Conservation (phyloP, 2,797 vertebrate species). For the Danio choprae region DNA sequence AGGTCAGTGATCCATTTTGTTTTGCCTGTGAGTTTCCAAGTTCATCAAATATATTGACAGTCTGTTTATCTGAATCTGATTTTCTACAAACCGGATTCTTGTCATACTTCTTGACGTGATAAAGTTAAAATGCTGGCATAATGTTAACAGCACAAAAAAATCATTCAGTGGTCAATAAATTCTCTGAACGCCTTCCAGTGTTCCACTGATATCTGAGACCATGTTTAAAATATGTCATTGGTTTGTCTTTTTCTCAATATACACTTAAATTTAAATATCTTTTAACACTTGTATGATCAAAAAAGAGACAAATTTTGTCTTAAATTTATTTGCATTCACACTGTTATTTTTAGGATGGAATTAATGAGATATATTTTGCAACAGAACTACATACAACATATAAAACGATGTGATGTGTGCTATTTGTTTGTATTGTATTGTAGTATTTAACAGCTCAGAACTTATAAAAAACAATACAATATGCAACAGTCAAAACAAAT, state of each 20-base stretch:
- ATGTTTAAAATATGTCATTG: neutral
- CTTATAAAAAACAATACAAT: too few species aligned
- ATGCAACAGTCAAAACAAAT: too few species aligned
- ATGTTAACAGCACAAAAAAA: slow-evolving; percentile 10
- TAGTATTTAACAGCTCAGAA: too few species aligned
- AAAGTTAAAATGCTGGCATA: slow-evolving; percentile 23
- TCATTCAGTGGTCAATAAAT: slow-evolving; percentile 12
- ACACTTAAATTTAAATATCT: too few species aligned
- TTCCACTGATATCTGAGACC: neutral
- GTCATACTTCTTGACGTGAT: slow-evolving; percentile 11
- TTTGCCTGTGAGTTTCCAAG: neutral
- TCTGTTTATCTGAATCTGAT: neutral
- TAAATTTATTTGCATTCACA: too few species aligned
- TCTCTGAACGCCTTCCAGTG: neutral
- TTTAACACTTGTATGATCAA: too few species aligned
- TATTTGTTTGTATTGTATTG: too few species aligned
- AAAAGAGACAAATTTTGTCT: too few species aligned
- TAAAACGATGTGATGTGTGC: too few species aligned
- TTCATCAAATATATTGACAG: neutral
- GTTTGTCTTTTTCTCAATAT: neutral
- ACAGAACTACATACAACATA: too few species aligned
- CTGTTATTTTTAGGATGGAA: too few species aligned
- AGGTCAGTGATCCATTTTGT: neutral
- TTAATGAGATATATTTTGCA: too few species aligned
- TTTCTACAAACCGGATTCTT: slow-evolving; percentile 10